Evolutionary conservation across 2,888 invertebrate genomes (phyloP).

Genomic region (Toxonevra muliebris): DNA sequence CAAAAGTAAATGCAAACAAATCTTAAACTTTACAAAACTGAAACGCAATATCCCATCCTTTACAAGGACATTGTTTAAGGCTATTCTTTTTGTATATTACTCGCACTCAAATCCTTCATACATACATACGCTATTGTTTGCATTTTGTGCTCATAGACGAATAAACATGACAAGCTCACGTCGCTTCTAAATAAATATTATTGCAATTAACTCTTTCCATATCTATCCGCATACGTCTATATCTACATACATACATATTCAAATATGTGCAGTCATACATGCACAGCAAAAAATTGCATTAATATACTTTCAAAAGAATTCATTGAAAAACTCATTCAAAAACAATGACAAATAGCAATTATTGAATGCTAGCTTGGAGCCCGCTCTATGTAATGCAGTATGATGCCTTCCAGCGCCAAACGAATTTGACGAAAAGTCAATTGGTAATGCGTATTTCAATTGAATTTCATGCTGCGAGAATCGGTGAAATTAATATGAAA

Average conservation of each 20-base stretch:
- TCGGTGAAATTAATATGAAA: no score
- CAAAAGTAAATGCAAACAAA: constrained; percentile 1
- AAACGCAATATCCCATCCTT: background rate
- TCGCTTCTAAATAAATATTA: background rate
- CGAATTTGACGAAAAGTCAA: no score
- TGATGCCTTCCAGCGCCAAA: no score
- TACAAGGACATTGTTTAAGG: no score
- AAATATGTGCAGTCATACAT: background rate
- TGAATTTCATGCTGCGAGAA: no score
- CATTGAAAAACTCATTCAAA: no score
- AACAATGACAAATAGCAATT: no score
- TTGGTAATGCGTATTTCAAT: no score
- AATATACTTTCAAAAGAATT: background rate
- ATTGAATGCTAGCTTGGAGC: no score
- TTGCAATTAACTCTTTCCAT: constrained; percentile 4
- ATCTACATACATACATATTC: background rate
- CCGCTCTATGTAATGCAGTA: no score
- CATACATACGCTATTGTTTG: background rate
- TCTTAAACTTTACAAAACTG: background rate
- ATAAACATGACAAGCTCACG: background rate
- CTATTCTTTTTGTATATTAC: no score
- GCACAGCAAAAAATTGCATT: background rate
- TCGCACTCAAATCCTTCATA: no score
- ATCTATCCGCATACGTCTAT: background rate
- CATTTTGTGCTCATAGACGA: background rate